phyloP scores from a whole-genome alignment of 2,113 vertebrate genomes.

The Psammodynastes pulverulentus region DNA sequence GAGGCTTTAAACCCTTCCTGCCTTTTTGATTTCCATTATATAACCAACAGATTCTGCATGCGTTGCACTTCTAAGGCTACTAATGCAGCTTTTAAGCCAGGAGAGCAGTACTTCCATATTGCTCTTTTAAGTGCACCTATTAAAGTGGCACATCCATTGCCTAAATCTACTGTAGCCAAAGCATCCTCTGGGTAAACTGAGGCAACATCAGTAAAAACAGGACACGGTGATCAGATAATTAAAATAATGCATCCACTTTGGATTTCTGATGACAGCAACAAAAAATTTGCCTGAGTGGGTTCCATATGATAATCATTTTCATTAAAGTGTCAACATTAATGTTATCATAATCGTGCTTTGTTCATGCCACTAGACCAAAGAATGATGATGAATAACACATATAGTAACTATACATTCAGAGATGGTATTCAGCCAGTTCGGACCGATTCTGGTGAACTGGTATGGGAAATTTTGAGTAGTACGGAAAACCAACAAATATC shows the following conservation, averaged over 20 bases:
- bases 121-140: background rate
- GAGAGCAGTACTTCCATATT: conserved; percentile 31
- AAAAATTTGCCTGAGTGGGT: conserved; percentile 36
- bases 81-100: conserved; percentile 42
- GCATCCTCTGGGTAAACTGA: conserved; percentile 31
- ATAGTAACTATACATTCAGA: conserved; percentile 41
- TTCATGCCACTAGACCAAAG: conserved; percentile 28
- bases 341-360: conserved; percentile 38
- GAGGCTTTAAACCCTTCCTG: conserved; percentile 38
- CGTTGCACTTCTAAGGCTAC: conserved; percentile 44
- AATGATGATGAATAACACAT: conserved; percentile 48
- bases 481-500: no score
- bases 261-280: background rate
- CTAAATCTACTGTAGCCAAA: conserved; percentile 36
- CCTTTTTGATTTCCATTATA: conserved; percentile 35
- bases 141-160: conserved; percentile 9
- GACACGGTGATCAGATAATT: conserved; percentile 28
- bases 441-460: no score
- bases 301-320: conserved; percentile 36
- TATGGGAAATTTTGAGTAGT: no score
- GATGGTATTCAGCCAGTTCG: no score
- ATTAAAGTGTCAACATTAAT: background rate
- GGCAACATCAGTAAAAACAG: conserved; percentile 5
- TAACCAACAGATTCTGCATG: conserved; percentile 38
- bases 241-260: conserved; percentile 3